Conservation (phyloP, 92 coral and sea anemone species). For the Porites rus region DNA sequence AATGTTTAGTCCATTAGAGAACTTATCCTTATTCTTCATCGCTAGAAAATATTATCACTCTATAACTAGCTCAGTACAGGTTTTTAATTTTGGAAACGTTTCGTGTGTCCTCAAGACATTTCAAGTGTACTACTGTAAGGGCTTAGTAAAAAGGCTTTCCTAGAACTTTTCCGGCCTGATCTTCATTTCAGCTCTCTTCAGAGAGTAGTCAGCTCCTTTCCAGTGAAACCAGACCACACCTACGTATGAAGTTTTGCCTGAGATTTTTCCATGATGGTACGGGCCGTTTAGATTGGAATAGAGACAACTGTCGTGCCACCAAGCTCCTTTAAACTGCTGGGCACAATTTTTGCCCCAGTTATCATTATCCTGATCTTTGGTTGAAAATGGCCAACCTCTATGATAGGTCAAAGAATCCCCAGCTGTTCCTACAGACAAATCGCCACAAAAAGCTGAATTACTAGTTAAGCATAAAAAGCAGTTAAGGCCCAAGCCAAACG, state of each 20-base stretch:
- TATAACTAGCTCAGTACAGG: too few species aligned
- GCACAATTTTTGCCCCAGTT: conserved; percentile 18
- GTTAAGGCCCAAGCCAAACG: too few species aligned
- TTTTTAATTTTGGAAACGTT: too few species aligned
- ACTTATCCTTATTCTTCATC: too few species aligned
- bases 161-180: conserved; percentile 16
- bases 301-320: conserved; percentile 31
- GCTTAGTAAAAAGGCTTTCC: neutral
- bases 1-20: too few species aligned
- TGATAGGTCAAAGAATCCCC: conserved; percentile 23
- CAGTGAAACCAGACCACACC: conserved; percentile 39
- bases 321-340: conserved; percentile 1
- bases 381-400: conserved; percentile 18
- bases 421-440: conserved; percentile 20
- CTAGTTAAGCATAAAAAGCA: neutral
- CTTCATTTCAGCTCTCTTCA: conserved; percentile 52
- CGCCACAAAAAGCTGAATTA: too few species aligned
- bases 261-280: conserved; percentile 24
- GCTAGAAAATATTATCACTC: too few species aligned
- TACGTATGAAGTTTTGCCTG: conserved; percentile 8
- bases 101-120: too few species aligned
- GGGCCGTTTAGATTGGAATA: conserved; percentile 34
- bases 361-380: conserved; percentile 56
- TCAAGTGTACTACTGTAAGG: too few species aligned
- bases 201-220: conserved; percentile 41